Evolutionary conservation across 2,888 invertebrate genomes (phyloP), one percentile per base, ranked within the genome.

Genomic region (Drosophila cognata): DNA sequence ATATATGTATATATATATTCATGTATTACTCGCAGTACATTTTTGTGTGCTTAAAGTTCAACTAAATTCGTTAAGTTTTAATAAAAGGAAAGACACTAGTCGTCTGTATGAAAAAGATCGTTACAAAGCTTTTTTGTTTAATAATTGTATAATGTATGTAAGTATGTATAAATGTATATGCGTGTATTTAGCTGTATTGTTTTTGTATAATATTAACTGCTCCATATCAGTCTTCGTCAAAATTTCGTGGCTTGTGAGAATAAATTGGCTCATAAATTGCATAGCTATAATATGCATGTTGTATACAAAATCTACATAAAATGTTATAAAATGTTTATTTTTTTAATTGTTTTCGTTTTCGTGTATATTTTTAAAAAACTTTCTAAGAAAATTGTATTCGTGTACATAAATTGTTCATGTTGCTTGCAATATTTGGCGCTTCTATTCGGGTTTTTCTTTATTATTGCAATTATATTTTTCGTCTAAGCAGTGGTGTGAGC

Each of bases 371-470:
- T 68, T 67, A 65, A 82, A 89, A 85, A 87, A 83, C 41, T 35
- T 63, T 71, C 59, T 68, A 72, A 81, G 81, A 78, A 81, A 78
- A 71, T 77, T 50, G 79, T 66, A 62, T 59, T 55, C 21, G 64
- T 66, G 64, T 76, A 66, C 59, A 89, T 78, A 88, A 84, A 73
- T 65, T 78, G 71, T 65, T 88, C 50, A 53, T 69, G 67, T 76
- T 61, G 73, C 52, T 73, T 89, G 90, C 88, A 89, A 88, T 88
- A 80, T 88, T 89, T 89, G 88, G 90, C 88, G 77, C 66, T 78
- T 74, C 29, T 64, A 59, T 65, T 77, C 57, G 52, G 62, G 29
- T 68, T 68, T 74, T 68, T 21, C 21, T 21, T 68, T 71, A 56
- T 58, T 74, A 58, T 59, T 65, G 52, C 57, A 62, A 28, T 52